Evolutionary conservation across 2,113 vertebrate species (phyloP).

Genomic region (Gopherus evgoodei): DNA sequence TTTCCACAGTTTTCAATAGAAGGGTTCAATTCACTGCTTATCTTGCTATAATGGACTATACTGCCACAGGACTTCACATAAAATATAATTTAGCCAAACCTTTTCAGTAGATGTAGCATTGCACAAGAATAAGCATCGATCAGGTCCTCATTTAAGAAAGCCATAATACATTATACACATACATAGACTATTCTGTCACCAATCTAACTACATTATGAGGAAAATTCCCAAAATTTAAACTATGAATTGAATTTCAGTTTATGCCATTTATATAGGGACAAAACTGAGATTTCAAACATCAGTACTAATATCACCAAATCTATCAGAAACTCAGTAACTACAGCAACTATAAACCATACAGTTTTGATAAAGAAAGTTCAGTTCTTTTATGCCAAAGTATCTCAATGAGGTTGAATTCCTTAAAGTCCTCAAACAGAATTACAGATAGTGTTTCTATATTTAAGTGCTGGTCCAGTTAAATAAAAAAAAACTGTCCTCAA

Average conservation of each 20-base stretch:
- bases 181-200: too few relatives aligned
- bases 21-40: background rate
- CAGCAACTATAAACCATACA: background rate
- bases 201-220: too few relatives aligned
- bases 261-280: background rate
- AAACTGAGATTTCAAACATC: background rate
- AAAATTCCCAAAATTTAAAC: background rate
- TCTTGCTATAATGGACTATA: background rate
- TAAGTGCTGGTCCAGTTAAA: background rate
- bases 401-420: background rate
- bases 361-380: background rate
- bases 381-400: background rate
- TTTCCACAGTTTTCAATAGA: background rate
- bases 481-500: background rate
- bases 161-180: background rate
- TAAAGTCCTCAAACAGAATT: background rate
- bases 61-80: background rate
- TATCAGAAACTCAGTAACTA: background rate
- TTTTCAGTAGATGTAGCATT: background rate
- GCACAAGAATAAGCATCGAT: background rate
- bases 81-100: background rate
- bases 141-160: background rate
- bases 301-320: background rate
- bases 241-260: background rate
- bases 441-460: background rate